Conservation (phyloP, 2,797 vertebrate genomes). For the Crenuchus spilurus region DNA sequence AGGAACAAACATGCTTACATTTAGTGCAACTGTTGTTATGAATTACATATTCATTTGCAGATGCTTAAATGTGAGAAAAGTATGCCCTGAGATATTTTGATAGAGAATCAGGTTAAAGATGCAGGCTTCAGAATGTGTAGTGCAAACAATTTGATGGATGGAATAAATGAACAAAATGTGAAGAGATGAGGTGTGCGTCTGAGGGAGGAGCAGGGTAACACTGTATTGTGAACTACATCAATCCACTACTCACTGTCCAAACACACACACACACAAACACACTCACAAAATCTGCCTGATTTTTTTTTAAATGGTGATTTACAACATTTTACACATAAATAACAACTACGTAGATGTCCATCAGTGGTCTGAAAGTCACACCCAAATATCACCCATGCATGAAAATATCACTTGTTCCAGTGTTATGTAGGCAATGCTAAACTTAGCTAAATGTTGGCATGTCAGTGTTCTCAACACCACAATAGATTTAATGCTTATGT, state of each 20-base stretch:
- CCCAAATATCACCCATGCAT: not conserved
- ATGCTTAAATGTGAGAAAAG: not conserved
- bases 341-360: not conserved
- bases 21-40: constrained; percentile 3
- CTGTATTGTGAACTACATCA: constrained; percentile 30
- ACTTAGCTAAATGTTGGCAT: not conserved
- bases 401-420: not conserved
- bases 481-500: no score
- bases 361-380: not conserved
- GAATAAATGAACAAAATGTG: constrained; percentile 21
- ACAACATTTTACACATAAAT: constrained; percentile 3
- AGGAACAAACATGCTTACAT: constrained; percentile 1
- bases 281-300: constrained; percentile 5
- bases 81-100: not conserved
- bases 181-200: not conserved
- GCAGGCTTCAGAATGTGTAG: not conserved
- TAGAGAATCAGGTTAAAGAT: not conserved
- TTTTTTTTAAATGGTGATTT: not conserved
- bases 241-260: constrained; percentile 15
- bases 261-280: constrained; percentile 14
- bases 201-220: constrained; percentile 32
- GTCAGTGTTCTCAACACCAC: not conserved
- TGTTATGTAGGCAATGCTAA: no score
- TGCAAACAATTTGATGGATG: not conserved
- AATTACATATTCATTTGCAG: not conserved